phyloP scores from a whole-genome alignment of 2,888 invertebrate species.

The Drosophila gaucha region DNA sequence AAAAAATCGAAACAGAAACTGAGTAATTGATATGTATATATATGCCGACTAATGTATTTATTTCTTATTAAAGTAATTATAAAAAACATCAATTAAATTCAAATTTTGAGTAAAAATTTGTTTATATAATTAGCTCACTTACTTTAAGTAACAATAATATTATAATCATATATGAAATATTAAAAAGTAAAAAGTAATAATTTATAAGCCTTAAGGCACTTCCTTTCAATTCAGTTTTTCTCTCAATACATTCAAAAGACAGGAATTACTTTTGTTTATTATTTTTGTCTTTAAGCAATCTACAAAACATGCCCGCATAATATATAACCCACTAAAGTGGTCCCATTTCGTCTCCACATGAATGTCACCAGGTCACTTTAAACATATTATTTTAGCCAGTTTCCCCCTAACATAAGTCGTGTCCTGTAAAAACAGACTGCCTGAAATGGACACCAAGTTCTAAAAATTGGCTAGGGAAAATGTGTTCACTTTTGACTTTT shows the following conservation, averaged over 20 bases:
- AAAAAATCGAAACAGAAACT: too few relatives aligned
- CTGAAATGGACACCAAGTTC: slow-evolving; percentile 11
- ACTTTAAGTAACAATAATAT: too few relatives aligned
- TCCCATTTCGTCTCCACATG: not conserved
- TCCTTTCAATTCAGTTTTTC: not conserved
- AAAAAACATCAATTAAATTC: too few relatives aligned
- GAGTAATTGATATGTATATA: too few relatives aligned
- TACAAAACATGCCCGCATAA: not conserved
- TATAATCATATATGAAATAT: too few relatives aligned
- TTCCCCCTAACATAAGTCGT: not conserved
- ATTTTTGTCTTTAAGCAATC: not conserved
- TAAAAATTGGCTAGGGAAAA: slow-evolving; percentile 14
- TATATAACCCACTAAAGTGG: slow-evolving; percentile 18
- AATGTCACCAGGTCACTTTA: slow-evolving; percentile 8
- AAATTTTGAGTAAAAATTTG: too few relatives aligned
- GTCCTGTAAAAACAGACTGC: slow-evolving; percentile 25
- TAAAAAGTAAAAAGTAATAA: not conserved
- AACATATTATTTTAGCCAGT: slow-evolving; percentile 1
- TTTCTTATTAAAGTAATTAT: too few relatives aligned
- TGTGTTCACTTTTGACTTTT: slow-evolving; percentile 45
- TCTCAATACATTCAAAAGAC: not conserved
- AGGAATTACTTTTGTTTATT: too few relatives aligned
- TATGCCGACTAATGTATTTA: too few relatives aligned
- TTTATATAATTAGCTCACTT: too few relatives aligned
- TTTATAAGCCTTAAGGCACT: not conserved